phyloP scores from a whole-genome alignment of 2,797 vertebrate species.

The Mormyrus proboscirostris region DNA sequence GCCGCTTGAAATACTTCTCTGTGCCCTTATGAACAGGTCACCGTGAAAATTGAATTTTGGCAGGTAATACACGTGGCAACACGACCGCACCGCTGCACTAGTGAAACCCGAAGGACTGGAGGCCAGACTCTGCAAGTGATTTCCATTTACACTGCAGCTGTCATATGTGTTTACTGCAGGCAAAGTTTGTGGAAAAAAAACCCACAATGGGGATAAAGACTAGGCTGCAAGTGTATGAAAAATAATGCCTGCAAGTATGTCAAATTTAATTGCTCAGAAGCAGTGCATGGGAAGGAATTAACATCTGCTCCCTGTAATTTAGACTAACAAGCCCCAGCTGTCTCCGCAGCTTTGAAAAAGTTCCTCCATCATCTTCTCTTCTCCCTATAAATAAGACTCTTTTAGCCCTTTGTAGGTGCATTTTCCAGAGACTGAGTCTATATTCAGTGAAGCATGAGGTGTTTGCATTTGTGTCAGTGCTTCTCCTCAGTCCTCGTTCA shows the following conservation, averaged over 20 bases:
- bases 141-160: not conserved
- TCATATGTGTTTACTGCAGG: not conserved
- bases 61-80: no score
- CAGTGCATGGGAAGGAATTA: slow-evolving; percentile 9
- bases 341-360: slow-evolving; percentile 11
- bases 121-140: not conserved
- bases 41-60: not conserved
- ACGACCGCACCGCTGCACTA: not conserved
- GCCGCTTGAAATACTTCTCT: not conserved
- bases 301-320: slow-evolving; percentile 31
- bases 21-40: not conserved
- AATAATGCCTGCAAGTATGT: slow-evolving; percentile 18
- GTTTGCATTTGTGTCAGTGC: not conserved
- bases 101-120: not conserved
- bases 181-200: not conserved
- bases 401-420: not conserved
- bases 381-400: not conserved
- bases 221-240: not conserved
- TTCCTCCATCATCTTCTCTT: slow-evolving; percentile 5
- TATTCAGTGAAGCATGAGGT: not conserved
- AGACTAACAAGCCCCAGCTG: slow-evolving; percentile 25
- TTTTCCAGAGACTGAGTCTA: not conserved
- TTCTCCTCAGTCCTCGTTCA: not conserved
- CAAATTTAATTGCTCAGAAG: slow-evolving; percentile 25
- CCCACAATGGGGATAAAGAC: slow-evolving; percentile 10